phyloP scores from a whole-genome alignment of 2,888 invertebrate species.

The Metalampra italica region DNA sequence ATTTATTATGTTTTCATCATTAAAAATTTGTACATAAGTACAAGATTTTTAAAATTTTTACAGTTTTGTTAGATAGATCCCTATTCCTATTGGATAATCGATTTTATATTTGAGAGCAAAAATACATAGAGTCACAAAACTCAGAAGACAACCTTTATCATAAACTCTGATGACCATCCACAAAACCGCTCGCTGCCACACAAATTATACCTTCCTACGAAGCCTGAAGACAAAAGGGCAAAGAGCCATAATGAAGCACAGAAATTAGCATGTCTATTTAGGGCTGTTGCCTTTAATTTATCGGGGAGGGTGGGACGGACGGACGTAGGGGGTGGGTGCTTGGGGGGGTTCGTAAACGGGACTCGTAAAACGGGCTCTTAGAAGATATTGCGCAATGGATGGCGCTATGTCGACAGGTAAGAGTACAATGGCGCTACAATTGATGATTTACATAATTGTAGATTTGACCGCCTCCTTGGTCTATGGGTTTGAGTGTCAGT shows the following conservation, averaged over 20 bases:
- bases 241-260: conserved; percentile 21
- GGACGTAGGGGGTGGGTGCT: conserved; percentile 9
- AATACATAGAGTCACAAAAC: too few species aligned
- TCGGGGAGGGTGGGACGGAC: conserved; percentile 19
- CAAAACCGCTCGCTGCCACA: not conserved
- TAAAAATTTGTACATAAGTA: too few species aligned
- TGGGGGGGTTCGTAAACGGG: conserved; percentile 13
- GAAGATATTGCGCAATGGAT: conserved; percentile 23
- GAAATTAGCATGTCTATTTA: conserved; percentile 54
- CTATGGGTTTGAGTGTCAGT: too few species aligned
- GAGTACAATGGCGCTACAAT: not conserved
- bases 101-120: too few species aligned
- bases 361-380: conserved; percentile 34
- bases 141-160: too few species aligned
- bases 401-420: conserved; percentile 16
- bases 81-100: too few species aligned
- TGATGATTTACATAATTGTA: too few species aligned
- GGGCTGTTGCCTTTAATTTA: conserved; percentile 47
- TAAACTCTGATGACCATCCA: too few species aligned
- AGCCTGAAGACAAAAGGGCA: conserved; percentile 4
- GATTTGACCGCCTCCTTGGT: too few species aligned
- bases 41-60: too few species aligned
- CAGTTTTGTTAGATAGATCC: too few species aligned
- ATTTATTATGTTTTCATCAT: too few species aligned
- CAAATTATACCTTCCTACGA: not conserved